These are phyloP conservation scores for Bombus waltoni DNA, from an alignment of 1,140 invertebrate species.

Conservation along the genomic window DNA sequence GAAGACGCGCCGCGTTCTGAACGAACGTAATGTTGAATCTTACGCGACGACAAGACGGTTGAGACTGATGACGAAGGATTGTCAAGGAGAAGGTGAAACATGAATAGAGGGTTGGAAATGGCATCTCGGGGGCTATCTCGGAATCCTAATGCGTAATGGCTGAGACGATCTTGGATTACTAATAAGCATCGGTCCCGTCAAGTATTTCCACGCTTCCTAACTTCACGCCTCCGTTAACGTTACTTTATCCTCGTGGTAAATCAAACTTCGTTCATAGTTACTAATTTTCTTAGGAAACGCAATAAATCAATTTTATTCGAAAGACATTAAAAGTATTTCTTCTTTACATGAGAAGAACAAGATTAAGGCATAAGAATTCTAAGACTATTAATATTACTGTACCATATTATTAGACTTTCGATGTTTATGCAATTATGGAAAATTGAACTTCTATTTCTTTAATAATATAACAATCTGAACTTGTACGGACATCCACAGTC, in stretches of 20 bases:
- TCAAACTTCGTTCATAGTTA: not conserved
- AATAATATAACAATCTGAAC: no score
- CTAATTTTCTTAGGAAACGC: not conserved
- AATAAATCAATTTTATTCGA: not conserved
- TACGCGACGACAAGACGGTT: constrained; percentile 72
- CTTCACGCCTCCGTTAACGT: not conserved
- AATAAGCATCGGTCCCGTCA: constrained; percentile 71
- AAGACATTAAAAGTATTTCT: no score
- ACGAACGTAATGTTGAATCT: constrained; percentile 64
- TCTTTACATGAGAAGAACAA: no score
- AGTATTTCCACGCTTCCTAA: not conserved
- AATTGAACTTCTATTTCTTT: no score
- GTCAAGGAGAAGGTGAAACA: constrained; percentile 42
- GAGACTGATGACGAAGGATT: constrained; percentile 73
- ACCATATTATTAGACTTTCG: no score
- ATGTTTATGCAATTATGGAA: no score
- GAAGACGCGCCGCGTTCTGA: constrained; percentile 9
- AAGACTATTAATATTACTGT: no score
- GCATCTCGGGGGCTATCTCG: constrained; percentile 73
- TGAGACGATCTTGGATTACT: constrained; percentile 77
- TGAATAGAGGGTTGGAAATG: constrained; percentile 56
- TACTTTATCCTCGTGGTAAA: not conserved
- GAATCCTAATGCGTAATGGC: constrained; percentile 81
- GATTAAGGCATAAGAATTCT: no score
- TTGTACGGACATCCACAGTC: no score